Base-by-base conservation (phyloP, 2,797 vertebrate species). In the Rhinoraja longicauda region DNA sequence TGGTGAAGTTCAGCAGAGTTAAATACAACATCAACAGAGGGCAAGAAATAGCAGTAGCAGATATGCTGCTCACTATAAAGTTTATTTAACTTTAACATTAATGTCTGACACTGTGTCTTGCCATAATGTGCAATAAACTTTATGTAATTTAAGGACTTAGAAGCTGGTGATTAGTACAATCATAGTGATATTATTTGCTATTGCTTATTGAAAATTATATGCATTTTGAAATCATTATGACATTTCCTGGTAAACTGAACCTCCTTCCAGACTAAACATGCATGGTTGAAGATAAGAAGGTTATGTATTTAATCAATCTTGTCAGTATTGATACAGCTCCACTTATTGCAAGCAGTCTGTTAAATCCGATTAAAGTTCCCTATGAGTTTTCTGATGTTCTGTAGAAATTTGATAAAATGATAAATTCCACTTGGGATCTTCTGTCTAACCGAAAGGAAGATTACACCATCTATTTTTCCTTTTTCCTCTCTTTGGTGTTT, bases 211-310 rank as follows among this genome's bases (percentile, higher is more conserved):
- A 82, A 57, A 21, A 79, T 39, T 78, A 79, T 45, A 79, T 45
- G 39, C 39, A 45, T 79, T 79, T 79, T 79, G 36, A 79, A 45
- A 39, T 17, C 19, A 79, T 79, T 39, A 6, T 24, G 26, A 57
- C 24, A 82, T 29, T 82, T 82, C 45, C 79, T 57, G 45, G 45
- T 57, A 29, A 82, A 26, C 9, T 12, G 79, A 82, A 57, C 24
- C 53, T 57, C 79, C 45, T 82, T 82, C 79, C 45, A 82, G 79
- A 82, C 53, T 82, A 57, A 57, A 57, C 78, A 82, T 57, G 79
- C 39, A 45, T 53, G 6, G 21, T 81, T 81, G 39, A 9, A 81
- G 78, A 81, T 81, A 81, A 81, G 78, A 53, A 39, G 36, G 19
- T 26, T 81, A 81, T 81, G 36, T 21, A 81, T 81, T 81, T 81